Evolutionary conservation across 2,888 invertebrate species (phyloP).

Genomic region (Microplitis deprimator): DNA sequence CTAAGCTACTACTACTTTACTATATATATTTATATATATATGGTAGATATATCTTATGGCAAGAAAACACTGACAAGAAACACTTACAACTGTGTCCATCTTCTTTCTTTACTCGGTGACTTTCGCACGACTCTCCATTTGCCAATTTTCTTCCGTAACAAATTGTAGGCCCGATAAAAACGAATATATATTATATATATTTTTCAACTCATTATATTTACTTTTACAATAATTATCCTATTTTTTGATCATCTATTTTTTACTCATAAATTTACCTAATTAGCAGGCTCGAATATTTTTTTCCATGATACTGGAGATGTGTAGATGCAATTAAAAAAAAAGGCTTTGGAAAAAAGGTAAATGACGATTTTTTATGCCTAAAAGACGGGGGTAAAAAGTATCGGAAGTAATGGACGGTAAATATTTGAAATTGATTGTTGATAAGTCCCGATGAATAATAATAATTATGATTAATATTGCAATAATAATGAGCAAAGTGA

Average conservation of each 20-base stretch:
- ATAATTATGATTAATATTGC: too few species aligned
- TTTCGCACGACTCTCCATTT: conserved; percentile 1
- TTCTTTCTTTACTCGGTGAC: background rate
- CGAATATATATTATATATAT: background rate
- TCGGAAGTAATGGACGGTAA: too few species aligned
- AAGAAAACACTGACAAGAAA: conserved; percentile 1
- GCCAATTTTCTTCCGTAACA: background rate
- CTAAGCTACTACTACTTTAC: background rate
- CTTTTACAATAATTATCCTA: background rate
- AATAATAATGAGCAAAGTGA: too few species aligned
- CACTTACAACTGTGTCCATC: conserved; percentile 1
- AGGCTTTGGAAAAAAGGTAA: too few species aligned
- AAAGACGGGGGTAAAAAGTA: too few species aligned
- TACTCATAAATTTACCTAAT: too few species aligned
- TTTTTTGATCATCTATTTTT: background rate
- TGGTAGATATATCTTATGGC: background rate
- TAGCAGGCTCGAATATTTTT: too few species aligned
- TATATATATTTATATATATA: background rate
- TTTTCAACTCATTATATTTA: background rate
- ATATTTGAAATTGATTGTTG: too few species aligned
- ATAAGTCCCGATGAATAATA: too few species aligned
- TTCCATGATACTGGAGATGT: too few species aligned
- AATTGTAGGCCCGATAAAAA: background rate
- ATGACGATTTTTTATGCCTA: too few species aligned
- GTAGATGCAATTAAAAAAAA: too few species aligned